Evolutionary conservation across 2,888 invertebrate species (phyloP).

Genomic region (Synanthedon formicaeformis): DNA sequence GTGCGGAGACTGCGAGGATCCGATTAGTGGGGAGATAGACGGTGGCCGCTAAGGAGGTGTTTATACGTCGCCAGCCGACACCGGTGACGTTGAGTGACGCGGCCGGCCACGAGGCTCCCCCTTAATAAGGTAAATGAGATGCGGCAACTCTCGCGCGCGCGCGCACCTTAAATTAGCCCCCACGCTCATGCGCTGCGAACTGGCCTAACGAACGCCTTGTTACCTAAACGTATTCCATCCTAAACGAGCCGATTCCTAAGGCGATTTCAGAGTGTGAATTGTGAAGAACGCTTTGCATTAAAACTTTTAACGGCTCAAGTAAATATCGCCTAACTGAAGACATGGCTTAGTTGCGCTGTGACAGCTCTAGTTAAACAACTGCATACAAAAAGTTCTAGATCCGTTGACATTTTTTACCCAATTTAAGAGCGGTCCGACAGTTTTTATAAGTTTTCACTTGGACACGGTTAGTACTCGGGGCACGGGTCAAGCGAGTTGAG

Average conservation of each 20-base stretch:
- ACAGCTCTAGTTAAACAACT: too few relatives aligned
- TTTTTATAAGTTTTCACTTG: conserved; percentile 43
- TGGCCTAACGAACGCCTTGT: conserved; percentile 45
- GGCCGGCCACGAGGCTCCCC: conserved; percentile 32
- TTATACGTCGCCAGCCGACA: conserved; percentile 31
- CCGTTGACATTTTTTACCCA: conserved; percentile 45
- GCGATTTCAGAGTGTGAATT: not conserved
- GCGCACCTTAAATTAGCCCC: conserved; percentile 39
- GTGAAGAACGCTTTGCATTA: conserved; percentile 18
- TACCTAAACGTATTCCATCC: conserved; percentile 32
- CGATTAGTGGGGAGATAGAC: conserved; percentile 34
- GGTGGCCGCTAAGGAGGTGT: conserved; percentile 41
- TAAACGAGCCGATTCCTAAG: conserved; percentile 22
- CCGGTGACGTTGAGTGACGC: conserved; percentile 57
- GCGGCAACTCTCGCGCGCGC: conserved; percentile 23
- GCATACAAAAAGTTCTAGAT: not conserved
- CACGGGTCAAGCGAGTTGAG: conserved; percentile 66
- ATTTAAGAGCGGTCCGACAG: conserved; percentile 42
- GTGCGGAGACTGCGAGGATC: conserved; percentile 7
- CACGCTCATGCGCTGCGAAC: conserved; percentile 15
- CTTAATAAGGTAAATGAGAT: conserved; percentile 64
- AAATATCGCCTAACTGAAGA: not conserved
- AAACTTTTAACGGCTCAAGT: not conserved
- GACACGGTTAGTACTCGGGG: conserved; percentile 50
- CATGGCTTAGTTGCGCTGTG: too few relatives aligned